Percentiles rank a stretch among this genome's conserved stretches.
Evolutionary conservation across 2,888 invertebrate genomes (phyloP).

Genomic region (Rhagium mordax): DNA sequence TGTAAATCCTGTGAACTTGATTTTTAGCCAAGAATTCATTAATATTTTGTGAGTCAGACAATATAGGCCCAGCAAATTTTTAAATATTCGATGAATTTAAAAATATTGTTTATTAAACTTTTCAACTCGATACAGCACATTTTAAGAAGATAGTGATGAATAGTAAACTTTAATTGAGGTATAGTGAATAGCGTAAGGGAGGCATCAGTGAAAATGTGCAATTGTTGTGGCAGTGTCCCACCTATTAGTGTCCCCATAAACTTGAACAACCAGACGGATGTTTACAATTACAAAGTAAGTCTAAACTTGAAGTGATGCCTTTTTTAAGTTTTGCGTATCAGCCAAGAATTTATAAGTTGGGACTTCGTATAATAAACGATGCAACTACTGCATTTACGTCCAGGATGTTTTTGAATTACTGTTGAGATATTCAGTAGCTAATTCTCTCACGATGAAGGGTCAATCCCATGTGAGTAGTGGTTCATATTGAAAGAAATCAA

Average conservation of each 20-base stretch:
- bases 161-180: conserved; percentile 23
- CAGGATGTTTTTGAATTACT: no score
- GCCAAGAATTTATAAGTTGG: neutral
- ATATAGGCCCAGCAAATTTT: conserved; percentile 6
- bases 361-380: no score
- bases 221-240: conserved; percentile 76
- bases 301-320: neutral
- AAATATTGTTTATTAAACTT: conserved; percentile 53
- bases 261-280: conserved; percentile 82
- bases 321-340: neutral
- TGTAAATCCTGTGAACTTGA: conserved; percentile 49
- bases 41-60: conserved; percentile 45
- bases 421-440: no score
- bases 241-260: conserved; percentile 86
- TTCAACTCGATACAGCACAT: conserved; percentile 40
- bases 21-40: conserved; percentile 46
- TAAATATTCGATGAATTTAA: conserved; percentile 47
- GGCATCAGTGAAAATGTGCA: conserved; percentile 68
- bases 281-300: conserved; percentile 74
- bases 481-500: no score
- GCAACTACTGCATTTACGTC: no score
- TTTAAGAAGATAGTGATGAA: conserved; percentile 33
- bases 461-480: no score
- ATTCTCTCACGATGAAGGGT: no score
- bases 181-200: conserved; percentile 6